Evolutionary conservation across 1,140 invertebrate species (phyloP), one percentile per base, ranked within the genome.

Genomic region (Conopomorpha cramerella): DNA sequence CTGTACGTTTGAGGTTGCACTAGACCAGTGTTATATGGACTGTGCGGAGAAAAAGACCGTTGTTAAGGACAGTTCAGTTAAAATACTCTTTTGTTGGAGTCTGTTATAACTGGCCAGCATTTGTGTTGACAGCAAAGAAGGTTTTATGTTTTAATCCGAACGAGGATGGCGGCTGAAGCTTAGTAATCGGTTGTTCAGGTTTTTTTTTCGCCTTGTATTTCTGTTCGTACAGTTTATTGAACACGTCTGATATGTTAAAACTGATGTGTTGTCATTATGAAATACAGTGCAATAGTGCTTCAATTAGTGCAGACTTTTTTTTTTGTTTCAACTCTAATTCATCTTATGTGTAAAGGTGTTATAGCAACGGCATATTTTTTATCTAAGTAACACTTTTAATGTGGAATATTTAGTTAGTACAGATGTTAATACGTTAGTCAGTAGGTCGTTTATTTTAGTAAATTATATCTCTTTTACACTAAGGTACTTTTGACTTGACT

Each of bases 71-170:
- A n/a, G n/a, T n/a, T n/a, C n/a, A n/a, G n/a, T n/a, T n/a, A n/a
- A n/a, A n/a, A n/a, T n/a, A n/a, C n/a, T n/a, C n/a, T n/a, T n/a
- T n/a, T n/a, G n/a, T n/a, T n/a, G n/a, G n/a, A n/a, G n/a, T n/a
- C n/a, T n/a, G n/a, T n/a, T n/a, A n/a, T n/a, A n/a, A n/a, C n/a
- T n/a, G n/a, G n/a, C n/a, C n/a, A n/a, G n/a, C n/a, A 61, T 68
- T 51, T 66, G 58, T 70, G 70, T 71, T 70, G 70, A 72, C 70
- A 74, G 59, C 54, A 16, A 48, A 44, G 43, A 51, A 57, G 59
- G 59, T 66, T 74, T 74, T 70, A 72, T 66, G 66, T 74, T 70
- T 71, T 72, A 74, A 74, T 74, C 65, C 54, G 46, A n/a, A n/a
- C n/a, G n/a, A n/a, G n/a, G n/a, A n/a, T n/a, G n/a, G n/a, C 46